Evolutionary conservation across 30 jellyfish, hydroid and myxozoan genomes (phyloP), one percentile per base, ranked within the genome.

Genomic region (Hydractinia echinata): DNA sequence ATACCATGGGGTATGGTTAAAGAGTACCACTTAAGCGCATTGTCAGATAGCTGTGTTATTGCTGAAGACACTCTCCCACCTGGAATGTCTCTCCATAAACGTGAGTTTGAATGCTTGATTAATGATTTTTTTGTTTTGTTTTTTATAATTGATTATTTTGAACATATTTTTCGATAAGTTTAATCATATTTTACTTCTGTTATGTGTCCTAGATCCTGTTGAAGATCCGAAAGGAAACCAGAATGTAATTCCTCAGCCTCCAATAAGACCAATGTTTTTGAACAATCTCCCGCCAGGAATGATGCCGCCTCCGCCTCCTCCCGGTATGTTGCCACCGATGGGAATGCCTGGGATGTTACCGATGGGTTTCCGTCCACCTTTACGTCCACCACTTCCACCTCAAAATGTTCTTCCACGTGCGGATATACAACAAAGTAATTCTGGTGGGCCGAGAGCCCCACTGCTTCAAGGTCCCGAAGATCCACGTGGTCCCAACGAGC

Each of bases 61-160:
- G 99, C 88, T 76, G 96, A 90, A 13, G 95, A 83, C 76, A 86
- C 96, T 54, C 52, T 85, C 30, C 99, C 99, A 49, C 93, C 93
- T 4, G 99, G 90, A 50, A 56, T 94, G 89, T 77, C 54, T 4
- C 95, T 87, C 0, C 86, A 83, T 5, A 61, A 62, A 52, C 50
- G 87, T 80, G 67, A 80, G 79, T 44, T 53, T 53, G 1, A 39
- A 16, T 30, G 18, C 61, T 55, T 8, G 14, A 8, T 53, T 51
- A 14, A 18, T 77, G 82, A 0, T 11, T 13, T 77, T 77, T 51
- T 9, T 16, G 1, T 1, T 51, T 11, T 18, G 51, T 51, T 18
- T 18, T 20, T 10, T 74, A n/a, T 21, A 76, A 15, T 44, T n/a
- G n/a, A n/a, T n/a, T n/a, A n/a, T n/a, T n/a, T n/a, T n/a, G n/a